These are phyloP conservation scores for Saguinus imperator DNA, from an alignment of 2,113 vertebrate genomes.

Conservation along the genomic window DNA sequence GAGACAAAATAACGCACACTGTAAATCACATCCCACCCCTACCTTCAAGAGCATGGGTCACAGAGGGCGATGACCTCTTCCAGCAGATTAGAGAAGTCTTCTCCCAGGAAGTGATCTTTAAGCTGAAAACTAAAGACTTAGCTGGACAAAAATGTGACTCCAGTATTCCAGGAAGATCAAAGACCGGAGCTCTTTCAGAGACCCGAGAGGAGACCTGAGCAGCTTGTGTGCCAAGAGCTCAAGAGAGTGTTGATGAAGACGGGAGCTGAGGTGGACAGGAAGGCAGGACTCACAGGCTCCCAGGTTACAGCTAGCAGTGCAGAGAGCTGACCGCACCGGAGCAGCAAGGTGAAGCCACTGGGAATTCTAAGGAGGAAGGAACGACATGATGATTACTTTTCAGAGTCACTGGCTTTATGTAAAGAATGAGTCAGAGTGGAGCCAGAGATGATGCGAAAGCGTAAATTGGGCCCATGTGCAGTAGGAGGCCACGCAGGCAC, in stretches of 20 bases:
- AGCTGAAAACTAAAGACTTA: not conserved
- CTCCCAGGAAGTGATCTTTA: not conserved
- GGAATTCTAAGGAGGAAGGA: not conserved
- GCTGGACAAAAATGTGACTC: not conserved
- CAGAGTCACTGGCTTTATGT: not conserved
- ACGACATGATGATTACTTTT: not conserved
- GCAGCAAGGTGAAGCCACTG: not conserved
- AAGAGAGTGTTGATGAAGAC: not conserved
- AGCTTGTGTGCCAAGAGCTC: not conserved
- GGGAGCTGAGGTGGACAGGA: not conserved
- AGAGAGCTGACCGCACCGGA: not conserved
- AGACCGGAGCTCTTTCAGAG: not conserved
- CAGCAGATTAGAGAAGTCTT: not conserved
- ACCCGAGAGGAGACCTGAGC: not conserved
- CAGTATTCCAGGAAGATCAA: not conserved
- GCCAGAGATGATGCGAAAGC: not conserved
- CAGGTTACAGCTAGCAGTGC: not conserved
- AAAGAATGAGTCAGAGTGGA: not conserved
- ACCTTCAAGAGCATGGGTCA: not conserved
- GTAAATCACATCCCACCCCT: fast-evolving
- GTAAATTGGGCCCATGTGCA: not conserved
- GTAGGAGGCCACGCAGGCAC: not conserved
- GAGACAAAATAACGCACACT: not conserved
- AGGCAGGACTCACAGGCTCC: not conserved
- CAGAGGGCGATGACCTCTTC: not conserved